Percentiles rank a stretch among this genome's conserved stretches.
phyloP scores from a whole-genome alignment of 1,140 invertebrate genomes.

The Drosophila repleta region DNA sequence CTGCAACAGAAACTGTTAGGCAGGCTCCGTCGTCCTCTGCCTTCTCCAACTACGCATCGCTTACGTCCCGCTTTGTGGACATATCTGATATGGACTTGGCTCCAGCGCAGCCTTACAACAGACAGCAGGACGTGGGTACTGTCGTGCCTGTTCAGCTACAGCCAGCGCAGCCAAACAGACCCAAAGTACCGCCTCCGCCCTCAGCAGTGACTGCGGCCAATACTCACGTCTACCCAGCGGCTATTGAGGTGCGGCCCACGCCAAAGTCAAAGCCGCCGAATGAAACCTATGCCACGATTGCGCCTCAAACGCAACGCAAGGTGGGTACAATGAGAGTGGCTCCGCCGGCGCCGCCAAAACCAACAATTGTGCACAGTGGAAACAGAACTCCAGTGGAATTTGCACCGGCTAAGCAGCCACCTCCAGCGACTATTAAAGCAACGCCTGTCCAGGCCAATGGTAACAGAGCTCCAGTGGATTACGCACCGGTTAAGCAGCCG shows the following conservation, averaged over 20 bases:
- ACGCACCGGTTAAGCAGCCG: too few species aligned
- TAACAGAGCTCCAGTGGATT: too few species aligned
- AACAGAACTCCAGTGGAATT: conserved; percentile 24
- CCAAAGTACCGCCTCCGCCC: conserved; percentile 66
- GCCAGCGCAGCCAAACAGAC: conserved; percentile 30
- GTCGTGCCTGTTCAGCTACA: conserved; percentile 53
- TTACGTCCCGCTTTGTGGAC: conserved; percentile 64
- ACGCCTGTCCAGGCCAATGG: conserved; percentile 1
- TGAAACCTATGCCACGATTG: conserved; percentile 59
- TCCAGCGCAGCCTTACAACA: neutral
- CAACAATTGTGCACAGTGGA: conserved; percentile 45
- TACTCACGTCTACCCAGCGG: conserved; percentile 42
- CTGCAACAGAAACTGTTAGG: neutral
- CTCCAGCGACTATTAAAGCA: conserved; percentile 33
- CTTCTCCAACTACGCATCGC: conserved; percentile 56
- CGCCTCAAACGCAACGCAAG: conserved; percentile 61
- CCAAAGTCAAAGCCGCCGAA: conserved; percentile 13
- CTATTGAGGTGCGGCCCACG: conserved; percentile 42
- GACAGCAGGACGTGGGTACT: conserved; percentile 40
- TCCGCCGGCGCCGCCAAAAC: conserved; percentile 66
- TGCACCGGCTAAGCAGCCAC: conserved; percentile 24
- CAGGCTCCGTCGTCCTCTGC: neutral
- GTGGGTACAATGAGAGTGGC: conserved; percentile 53
- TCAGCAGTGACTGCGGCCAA: conserved; percentile 59
- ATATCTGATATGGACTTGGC: conserved; percentile 59